Evolutionary conservation across 2,888 invertebrate genomes (phyloP), one percentile per base, ranked within the genome.

Genomic region (Lepidochitona cinerea): DNA sequence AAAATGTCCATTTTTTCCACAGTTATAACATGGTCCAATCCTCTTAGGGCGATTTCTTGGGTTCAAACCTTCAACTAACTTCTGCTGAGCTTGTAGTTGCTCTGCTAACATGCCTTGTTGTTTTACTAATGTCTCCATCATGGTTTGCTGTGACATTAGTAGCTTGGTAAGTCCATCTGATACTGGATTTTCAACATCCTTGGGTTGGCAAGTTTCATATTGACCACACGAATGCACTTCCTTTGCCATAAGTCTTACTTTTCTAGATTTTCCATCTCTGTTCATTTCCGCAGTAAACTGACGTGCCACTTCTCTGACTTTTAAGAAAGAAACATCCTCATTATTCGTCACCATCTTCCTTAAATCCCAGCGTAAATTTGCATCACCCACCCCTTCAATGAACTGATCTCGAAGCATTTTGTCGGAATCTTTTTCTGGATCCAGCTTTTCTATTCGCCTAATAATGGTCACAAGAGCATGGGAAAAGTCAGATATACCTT

Each of bases 311-410:
- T 66, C 66, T 4, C 66, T 18, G 12, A 35, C 49, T 2, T 41
- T 29, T 49, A 53, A 14, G 70, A 89, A 76, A 91, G 91, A 91
- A 90, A 91, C 80, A 91, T 91, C 9, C 86, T 85, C 53, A 92
- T 92, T 70, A 85, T 91, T 70, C 91, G 91, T 72, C 91, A 91
- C 72, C 91, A 91, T 33, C 91, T 91, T 4, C 81, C 76, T 4
- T 78, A 82, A 26, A 83, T 90, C 52, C 91, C 90, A 14, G 86
- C 88, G 35, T 89, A 91, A 75, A 88, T 87, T 64, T 37, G 68
- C 6, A n/a, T 49, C 23, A 26, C 1, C 9, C 14, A 68, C 41
- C 7, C 41, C 7, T 18, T 68, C 68, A 7, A 36, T 32, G 49
- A 68, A 68, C 49, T 68, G 68, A 32, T 68, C 68, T 23, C 68